Base-by-base conservation (phyloP, 2,797 vertebrate genomes). In the Onychomys torridus region DNA sequence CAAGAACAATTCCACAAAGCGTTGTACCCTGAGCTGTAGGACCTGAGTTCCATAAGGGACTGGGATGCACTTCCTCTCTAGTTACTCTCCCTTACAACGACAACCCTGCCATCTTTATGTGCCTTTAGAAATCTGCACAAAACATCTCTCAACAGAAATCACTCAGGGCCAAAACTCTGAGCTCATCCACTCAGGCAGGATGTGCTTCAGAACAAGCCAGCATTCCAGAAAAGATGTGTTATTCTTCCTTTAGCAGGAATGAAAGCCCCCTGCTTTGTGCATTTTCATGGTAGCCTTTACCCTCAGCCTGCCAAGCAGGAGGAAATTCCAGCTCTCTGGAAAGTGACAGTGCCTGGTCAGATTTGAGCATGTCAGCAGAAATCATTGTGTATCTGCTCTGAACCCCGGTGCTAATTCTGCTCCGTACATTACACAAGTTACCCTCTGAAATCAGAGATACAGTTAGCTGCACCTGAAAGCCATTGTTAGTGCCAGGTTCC, bases 101-200 rank as follows among this genome's bases (percentile, higher is more conserved):
- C 89, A 59, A 96, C 37, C 46, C 46, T 14, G 2, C 63, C 57
- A 59, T 21, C 61, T 17, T 71, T 21, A 12, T 16, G 19, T 4
- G 34, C 69, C 23, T 75, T 89, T 17, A 17, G 23, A 89, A 86
- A 90, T 46, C 75, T 49, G 90, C 13, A 52, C 57, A 92, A 78
- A 88, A 88, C 37, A 11, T 92, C 94, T 93, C 71, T 94, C 90
- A 81, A 55, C 90, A 97, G 93, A 92, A 94, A 90, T 11, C 75
- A 63, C 81, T 69, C 37, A 1, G 59, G 63, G 63, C 84, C 79
- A 65, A 73, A 94, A 89, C 63, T 57, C 90, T 94, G 63, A 95
- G 93, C 92, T 97, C 96, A 93, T 91, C 90, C 77, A 25, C 71
- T 52, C 40, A 86, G 89, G 84, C 96, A 91, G 97, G 97, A 97